Conservation (phyloP, 2,113 vertebrate species). For the Anarhynchus alexandrinus region DNA sequence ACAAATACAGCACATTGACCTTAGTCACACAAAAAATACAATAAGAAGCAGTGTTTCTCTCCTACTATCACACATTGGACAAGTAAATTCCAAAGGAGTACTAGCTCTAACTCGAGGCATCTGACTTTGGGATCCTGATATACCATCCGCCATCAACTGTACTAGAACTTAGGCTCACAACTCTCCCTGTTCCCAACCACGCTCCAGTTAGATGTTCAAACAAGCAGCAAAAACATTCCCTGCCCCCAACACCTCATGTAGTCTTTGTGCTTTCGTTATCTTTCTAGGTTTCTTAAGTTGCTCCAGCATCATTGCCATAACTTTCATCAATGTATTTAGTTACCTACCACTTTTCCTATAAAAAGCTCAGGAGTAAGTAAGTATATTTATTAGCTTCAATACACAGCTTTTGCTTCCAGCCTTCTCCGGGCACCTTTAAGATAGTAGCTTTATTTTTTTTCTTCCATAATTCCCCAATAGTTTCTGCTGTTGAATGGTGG, state of each 20-base stretch:
- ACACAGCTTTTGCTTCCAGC: not conserved
- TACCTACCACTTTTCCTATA: not conserved
- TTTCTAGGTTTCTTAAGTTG: not conserved
- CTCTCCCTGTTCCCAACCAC: not conserved
- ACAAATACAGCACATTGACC: not conserved
- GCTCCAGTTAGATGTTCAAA: not conserved
- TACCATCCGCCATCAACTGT: not conserved
- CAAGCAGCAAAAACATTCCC: not conserved
- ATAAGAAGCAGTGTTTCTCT: not conserved
- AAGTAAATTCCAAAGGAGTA: not conserved
- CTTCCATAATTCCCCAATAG: not conserved
- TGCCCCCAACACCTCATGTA: not conserved
- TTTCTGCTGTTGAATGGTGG: not conserved
- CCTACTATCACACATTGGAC: not conserved
- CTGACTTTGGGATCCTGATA: not conserved
- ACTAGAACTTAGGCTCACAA: not conserved
- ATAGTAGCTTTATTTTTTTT: not conserved
- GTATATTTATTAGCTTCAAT: not conserved
- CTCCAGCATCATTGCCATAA: not conserved
- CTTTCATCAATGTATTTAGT: not conserved
- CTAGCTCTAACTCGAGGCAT: not conserved
- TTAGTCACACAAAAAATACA: not conserved
- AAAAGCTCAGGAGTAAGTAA: not conserved
- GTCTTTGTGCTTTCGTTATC: not conserved
- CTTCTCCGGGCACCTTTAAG: not conserved